Evolutionary conservation across 2,113 vertebrate species (phyloP), one percentile per base, ranked within the genome.

Genomic region (Gymnogyps californianus): DNA sequence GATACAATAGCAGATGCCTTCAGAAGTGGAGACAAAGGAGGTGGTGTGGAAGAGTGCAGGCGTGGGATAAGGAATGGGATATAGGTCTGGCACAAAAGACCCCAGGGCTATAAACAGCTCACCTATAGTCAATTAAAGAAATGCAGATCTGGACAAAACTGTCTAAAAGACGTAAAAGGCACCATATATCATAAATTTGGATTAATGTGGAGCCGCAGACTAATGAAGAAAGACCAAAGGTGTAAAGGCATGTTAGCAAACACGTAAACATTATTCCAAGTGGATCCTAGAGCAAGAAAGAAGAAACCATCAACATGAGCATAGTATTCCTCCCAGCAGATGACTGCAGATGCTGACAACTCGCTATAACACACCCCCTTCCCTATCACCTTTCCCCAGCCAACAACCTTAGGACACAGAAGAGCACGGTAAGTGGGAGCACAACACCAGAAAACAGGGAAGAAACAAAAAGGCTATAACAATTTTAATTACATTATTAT

Each of bases 331-430:
- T 86, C 31, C 14, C 24, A 54, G 8, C 3, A 58, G 14, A 16
- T 26, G 47, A 52, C 31, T 54, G 10, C 11, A 78, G 59, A 59
- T 9, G 19, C 24, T 79, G 17, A 74, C 11, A 55, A 8, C 15
- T 54, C 11, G 1, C 10, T 69, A 3, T 34, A n/a, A n/a, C 2
- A 21, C 1, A 1, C 1, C 1, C 44, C 4, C 6, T 4, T 40
- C 8, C 6, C 36, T 47, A 54, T 40, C 26, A 49, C 19, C 7
- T 54, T 79, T 26, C 10, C 7, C 49, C 5, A 66, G 16, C 8
- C 13, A 71, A 36, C 40, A 46, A 54, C 3, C 7, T 22, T n/a
- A 81, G 26, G 25, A 67, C 8, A 34, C 11, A 44, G 28, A 58
- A 28, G 8, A 52, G 3, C n/a, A 64, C 2, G 11, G 6, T 28